Percentiles rank a stretch among this genome's conserved stretches.
These are phyloP conservation scores for Dendrolimus pini DNA, from an alignment of 2,888 invertebrate species.

Conservation along the genomic window DNA sequence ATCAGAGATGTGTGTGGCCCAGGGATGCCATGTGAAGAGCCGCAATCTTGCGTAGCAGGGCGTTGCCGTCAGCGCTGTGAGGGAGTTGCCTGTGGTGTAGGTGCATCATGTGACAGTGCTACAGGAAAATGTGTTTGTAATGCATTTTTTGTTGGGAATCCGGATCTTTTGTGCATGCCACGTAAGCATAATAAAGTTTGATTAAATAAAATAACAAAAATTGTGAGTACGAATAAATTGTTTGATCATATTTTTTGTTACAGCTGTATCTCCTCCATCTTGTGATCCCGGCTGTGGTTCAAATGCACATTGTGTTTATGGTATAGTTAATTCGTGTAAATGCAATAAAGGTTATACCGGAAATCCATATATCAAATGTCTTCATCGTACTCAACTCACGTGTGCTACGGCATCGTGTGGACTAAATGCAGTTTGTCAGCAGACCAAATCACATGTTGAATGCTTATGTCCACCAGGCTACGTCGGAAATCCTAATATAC, in stretches of 20 bases:
- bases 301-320: conserved; percentile 93
- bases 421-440: conserved; percentile 85
- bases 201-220: not conserved
- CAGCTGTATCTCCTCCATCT: conserved; percentile 85
- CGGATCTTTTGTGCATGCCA: conserved; percentile 92
- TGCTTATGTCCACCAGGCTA: conserved; percentile 90
- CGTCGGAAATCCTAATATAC: conserved; percentile 90
- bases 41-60: conserved; percentile 89
- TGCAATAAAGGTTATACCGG: conserved; percentile 90
- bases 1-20: conserved; percentile 88
- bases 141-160: conserved; percentile 91
- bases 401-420: conserved; percentile 87
- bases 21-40: conserved; percentile 84
- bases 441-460: conserved; percentile 83
- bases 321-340: conserved; percentile 84
- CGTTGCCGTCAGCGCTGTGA: conserved; percentile 93
- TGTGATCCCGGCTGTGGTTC: conserved; percentile 88
- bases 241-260: conserved; percentile 29
- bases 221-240: not conserved
- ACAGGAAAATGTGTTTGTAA: conserved; percentile 92
- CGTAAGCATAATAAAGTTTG: conserved; percentile 78
- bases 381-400: conserved; percentile 81
- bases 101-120: conserved; percentile 88
- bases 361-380: conserved; percentile 91
- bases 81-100: conserved; percentile 90